Conservation (phyloP, 2,797 vertebrate genomes). For the Cottoperca gobio region DNA sequence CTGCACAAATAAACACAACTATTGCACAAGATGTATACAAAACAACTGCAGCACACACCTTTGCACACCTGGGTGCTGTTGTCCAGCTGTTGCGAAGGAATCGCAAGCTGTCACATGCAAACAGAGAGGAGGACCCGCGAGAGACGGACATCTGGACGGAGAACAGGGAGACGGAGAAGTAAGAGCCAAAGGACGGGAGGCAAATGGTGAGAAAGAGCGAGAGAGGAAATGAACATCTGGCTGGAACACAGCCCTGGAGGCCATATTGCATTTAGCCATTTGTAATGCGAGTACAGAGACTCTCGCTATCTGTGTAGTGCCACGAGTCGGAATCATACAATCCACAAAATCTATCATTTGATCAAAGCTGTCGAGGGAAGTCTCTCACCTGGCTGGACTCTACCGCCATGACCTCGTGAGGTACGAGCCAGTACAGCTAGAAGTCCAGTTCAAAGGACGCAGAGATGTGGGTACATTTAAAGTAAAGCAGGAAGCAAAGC, state of each 20-base stretch:
- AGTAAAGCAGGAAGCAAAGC: background rate
- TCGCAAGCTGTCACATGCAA: constrained; percentile 49
- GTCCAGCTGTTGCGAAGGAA: constrained; percentile 46
- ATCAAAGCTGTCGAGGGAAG: background rate
- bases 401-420: background rate
- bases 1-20: background rate
- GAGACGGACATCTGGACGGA: constrained; percentile 70
- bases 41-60: background rate
- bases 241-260: constrained; percentile 52
- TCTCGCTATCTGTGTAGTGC: background rate
- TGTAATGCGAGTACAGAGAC: constrained; percentile 41
- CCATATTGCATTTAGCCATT: constrained; percentile 42
- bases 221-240: constrained; percentile 64
- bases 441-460: background rate
- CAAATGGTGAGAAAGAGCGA: constrained; percentile 29
- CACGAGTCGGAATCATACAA: constrained; percentile 6
- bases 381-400: constrained; percentile 4
- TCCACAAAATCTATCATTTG: background rate
- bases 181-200: constrained; percentile 27
- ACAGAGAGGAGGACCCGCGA: constrained; percentile 42
- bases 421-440: background rate
- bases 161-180: constrained; percentile 18
- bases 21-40: background rate
- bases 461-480: too few relatives aligned
- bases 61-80: constrained; percentile 26